These are phyloP conservation scores for Malthinus seriepunctatus DNA, from an alignment of 2,888 invertebrate species.

Conservation along the genomic window DNA sequence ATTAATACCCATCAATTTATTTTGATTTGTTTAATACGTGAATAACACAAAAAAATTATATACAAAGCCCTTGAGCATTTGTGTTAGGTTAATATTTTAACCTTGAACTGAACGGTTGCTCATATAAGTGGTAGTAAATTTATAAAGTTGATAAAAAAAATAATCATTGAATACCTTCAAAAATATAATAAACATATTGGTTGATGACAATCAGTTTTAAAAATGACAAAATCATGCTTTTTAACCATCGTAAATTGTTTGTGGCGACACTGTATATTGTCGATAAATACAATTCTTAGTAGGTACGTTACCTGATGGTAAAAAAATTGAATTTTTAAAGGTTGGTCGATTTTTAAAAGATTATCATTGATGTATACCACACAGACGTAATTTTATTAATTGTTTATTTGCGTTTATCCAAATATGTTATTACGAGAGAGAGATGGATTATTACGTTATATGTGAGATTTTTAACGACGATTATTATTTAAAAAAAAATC, in stretches of 20 bases:
- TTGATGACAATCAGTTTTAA: conserved; percentile 27
- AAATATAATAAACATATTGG: conserved; percentile 25
- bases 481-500: too few species aligned
- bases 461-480: too few species aligned
- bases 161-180: conserved; percentile 2
- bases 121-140: conserved; percentile 12
- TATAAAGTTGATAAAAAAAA: conserved; percentile 1
- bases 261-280: conserved; percentile 25
- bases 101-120: conserved; percentile 25
- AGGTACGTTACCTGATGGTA: conserved; percentile 3
- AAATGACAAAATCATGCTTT: conserved; percentile 29
- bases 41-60: background rate
- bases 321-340: conserved; percentile 9
- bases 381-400: too few species aligned
- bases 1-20: conserved; percentile 6
- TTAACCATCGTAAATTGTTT: conserved; percentile 25
- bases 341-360: conserved; percentile 28
- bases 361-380: conserved; percentile 2
- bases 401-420: too few species aligned
- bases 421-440: too few species aligned
- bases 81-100: conserved; percentile 2
- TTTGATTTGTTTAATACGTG: conserved; percentile 1
- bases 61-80: conserved; percentile 1
- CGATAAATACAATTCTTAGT: conserved; percentile 15
- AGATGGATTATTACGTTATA: too few species aligned